Percentiles rank a stretch among this genome's conserved stretches.
phyloP scores from a whole-genome alignment of 2,888 invertebrate genomes.

The Apocheima hispidaria region DNA sequence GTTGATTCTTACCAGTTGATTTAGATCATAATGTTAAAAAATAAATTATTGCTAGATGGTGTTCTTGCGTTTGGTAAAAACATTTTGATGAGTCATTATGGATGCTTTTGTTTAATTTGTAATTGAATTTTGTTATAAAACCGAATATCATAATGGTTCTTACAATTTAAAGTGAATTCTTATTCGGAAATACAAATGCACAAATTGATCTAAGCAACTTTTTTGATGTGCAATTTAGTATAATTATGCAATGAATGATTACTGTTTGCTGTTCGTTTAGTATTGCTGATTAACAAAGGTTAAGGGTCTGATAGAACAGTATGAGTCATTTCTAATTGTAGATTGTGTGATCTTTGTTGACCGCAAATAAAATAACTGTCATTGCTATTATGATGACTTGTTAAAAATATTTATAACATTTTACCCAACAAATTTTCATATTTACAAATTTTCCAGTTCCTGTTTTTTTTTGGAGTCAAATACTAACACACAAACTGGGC shows the following conservation, averaged over 20 bases:
- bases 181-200: too few relatives aligned
- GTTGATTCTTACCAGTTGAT: conserved; percentile 47
- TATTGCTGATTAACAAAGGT: conserved; percentile 4
- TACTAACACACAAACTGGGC: too few relatives aligned
- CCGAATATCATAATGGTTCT: too few relatives aligned
- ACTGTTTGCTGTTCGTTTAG: too few relatives aligned
- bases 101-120: neutral
- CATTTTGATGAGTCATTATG: neutral
- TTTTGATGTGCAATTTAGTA: neutral
- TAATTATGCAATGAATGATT: neutral
- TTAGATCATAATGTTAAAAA: conserved; percentile 37
- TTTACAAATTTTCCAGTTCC: too few relatives aligned
- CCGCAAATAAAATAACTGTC: neutral
- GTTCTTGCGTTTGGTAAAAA: conserved; percentile 3
- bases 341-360: neutral
- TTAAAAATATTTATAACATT: neutral
- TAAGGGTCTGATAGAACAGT: neutral
- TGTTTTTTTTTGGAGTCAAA: too few relatives aligned
- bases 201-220: neutral
- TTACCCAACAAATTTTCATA: too few relatives aligned
- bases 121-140: too few relatives aligned
- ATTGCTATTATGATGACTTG: neutral
- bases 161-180: too few relatives aligned
- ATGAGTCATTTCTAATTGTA: neutral
- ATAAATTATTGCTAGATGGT: conserved; percentile 25